phyloP scores from a whole-genome alignment of 2,797 vertebrate genomes.

The Melanotaenia boesemani region DNA sequence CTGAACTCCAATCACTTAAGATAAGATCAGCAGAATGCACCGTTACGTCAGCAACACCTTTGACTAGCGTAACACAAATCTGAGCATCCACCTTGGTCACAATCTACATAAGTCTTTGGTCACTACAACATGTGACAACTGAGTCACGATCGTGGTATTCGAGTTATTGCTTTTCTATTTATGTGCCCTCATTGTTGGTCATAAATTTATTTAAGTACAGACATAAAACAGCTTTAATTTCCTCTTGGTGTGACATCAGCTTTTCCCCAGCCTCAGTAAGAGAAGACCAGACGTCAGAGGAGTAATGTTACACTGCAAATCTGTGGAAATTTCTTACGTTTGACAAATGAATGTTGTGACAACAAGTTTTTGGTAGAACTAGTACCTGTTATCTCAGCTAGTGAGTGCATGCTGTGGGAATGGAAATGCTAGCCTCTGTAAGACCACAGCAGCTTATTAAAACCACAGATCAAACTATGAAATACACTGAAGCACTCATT shows the following conservation, averaged over 20 bases:
- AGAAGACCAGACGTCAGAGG: background rate
- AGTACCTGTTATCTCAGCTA: background rate
- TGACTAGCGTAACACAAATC: background rate
- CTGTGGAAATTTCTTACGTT: background rate
- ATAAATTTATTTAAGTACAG: conserved; percentile 6
- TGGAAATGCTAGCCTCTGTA: background rate
- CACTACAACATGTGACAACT: background rate
- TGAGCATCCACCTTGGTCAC: background rate
- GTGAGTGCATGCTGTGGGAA: background rate
- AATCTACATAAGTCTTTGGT: background rate
- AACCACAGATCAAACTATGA: conserved; percentile 34
- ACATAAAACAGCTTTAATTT: conserved; percentile 16
- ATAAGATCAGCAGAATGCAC: background rate
- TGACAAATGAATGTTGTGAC: background rate
- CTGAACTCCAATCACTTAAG: background rate
- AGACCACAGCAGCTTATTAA: conserved; percentile 37
- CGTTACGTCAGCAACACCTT: background rate
- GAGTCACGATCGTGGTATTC: background rate
- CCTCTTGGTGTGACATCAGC: conserved; percentile 4
- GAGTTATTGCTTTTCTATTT: conserved; percentile 5
- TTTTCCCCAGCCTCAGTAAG: background rate
- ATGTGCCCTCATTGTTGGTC: conserved; percentile 2
- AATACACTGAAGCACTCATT: background rate
- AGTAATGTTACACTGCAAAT: background rate
- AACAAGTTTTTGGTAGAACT: background rate